phyloP scores from a whole-genome alignment of 2,888 invertebrate genomes.

The Caenorhabditis macrosperma region DNA sequence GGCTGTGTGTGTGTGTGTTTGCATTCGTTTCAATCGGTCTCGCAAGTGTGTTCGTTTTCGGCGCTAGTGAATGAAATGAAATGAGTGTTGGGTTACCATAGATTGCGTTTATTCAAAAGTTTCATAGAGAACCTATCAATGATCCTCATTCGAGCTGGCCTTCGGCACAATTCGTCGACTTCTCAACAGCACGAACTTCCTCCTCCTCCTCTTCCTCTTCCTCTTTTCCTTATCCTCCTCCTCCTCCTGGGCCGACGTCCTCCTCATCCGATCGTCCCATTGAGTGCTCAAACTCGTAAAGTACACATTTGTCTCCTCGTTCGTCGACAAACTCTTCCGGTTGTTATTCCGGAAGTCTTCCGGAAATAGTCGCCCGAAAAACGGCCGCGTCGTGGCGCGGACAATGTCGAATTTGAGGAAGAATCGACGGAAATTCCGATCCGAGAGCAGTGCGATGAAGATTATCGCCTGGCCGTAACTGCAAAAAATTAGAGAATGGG shows the following conservation, averaged over 20 bases:
- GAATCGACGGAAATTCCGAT: slow-evolving; percentile 13
- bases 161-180: not conserved
- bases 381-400: slow-evolving; percentile 21
- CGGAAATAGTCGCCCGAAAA: slow-evolving; percentile 37
- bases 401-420: slow-evolving; percentile 18
- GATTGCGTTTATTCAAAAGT: no score
- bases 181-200: not conserved
- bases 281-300: slow-evolving; percentile 33
- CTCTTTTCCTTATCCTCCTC: not conserved
- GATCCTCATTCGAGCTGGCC: not conserved
- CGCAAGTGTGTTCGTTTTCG: no score
- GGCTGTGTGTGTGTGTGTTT: not conserved
- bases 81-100: no score
- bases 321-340: slow-evolving; percentile 16
- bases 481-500: no score
- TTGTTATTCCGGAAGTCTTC: slow-evolving; percentile 23
- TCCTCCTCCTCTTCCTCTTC: not conserved
- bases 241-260: not conserved
- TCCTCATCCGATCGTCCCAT: slow-evolving; percentile 36
- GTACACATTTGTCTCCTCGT: slow-evolving; percentile 37
- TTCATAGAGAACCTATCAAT: not conserved
- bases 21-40: not conserved
- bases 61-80: no score
- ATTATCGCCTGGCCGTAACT: slow-evolving; percentile 22
- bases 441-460: slow-evolving; percentile 1